Evolutionary conservation across 2,888 invertebrate genomes (phyloP), one percentile per base, ranked within the genome.

Genomic region (Troides helena): DNA sequence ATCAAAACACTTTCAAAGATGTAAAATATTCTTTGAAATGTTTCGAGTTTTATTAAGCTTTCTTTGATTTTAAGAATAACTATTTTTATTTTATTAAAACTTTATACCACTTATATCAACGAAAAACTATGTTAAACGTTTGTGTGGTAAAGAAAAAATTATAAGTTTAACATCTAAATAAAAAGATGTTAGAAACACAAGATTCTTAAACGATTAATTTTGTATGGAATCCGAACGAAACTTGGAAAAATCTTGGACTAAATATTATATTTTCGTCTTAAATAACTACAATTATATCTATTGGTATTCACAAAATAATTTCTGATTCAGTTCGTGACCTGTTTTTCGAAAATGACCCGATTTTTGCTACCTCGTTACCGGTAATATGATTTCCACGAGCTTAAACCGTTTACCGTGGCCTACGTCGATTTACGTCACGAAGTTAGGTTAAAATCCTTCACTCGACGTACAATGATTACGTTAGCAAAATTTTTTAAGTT

Each of bases 321-420:
- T n/a, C 18, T 53, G 59, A 50, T 59, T 64, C 63, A 58, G 50
- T 50, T 39, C 53, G 39, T 56, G 60, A 65, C 43, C 53, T 25
- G 25, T 65, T 56, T 69, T 57, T 46, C 39, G 56, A 67, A 53
- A 43, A 59, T 53, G 60, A 70, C 59, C 62, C 39, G 58, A 56
- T 79, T 82, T 83, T 85, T 62, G 62, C n/a, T 70, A 39, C 30
- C 66, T 36, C 53, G 62, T 62, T 25, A 84, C 83, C 82, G 90
- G 89, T 90, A 90, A 91, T 90, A 88, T 89, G 89, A 90, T 91
- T 89, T 89, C 84, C 87, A 83, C 81, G 85, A 84, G 88, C 88
- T 88, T 89, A 89, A 89, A 90, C 88, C 83, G 86, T 85, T 87
- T 87, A 85, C 81, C 81, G 82, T 82, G 83, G 86, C 88, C 89